Base-by-base conservation (phyloP, 2,888 invertebrate genomes). In the Leucoma salicis region DNA sequence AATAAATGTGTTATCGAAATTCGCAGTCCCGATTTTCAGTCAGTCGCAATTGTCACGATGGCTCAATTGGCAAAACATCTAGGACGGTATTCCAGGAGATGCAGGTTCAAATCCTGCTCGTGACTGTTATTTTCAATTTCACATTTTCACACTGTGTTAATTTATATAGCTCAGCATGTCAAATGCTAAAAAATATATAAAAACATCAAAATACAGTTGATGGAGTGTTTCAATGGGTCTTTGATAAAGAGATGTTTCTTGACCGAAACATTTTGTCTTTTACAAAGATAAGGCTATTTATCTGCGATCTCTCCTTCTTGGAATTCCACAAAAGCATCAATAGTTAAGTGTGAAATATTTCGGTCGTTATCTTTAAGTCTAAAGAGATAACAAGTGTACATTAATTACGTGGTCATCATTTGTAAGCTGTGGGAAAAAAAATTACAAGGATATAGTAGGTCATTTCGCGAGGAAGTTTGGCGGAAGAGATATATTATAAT, bases 291-390 rank as follows among this genome's bases (percentile, higher is more conserved):
- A n/a, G 27, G 13, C 40, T 27, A 1, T 13, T 57, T 62, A 57
- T 60, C 57, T 45, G 24, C 25, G 34, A 35, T 29, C 5, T 33
- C 25, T 16, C 32, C 56, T 52, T 53, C 57, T 49, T 44, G 56
- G 64, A 57, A 58, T 42, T 49, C 31, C 50, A 57, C 58, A 52
- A 53, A 49, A 49, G 53, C 46, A 36, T 49, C 32, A 40, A 39
- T 51, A 59, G 46, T 40, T 31, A 36, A 53, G 68, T 70, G 73
- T 64, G 68, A 74, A 66, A 57, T 69, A 73, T 65, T 55, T 63
- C 69, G 45, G 35, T 49, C 39, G 45, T 66, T 67, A 70, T 70
- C 66, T 46, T 35, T 35, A 2, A 7, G 25, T 39, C n/a, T 54
- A 51, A 48, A 54, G 8, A 6, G 3, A 54, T 47, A 10, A 14